Percentiles rank a stretch among this genome's conserved stretches.
phyloP scores from a whole-genome alignment of 2,113 vertebrate species.

The Ursus arctos region DNA sequence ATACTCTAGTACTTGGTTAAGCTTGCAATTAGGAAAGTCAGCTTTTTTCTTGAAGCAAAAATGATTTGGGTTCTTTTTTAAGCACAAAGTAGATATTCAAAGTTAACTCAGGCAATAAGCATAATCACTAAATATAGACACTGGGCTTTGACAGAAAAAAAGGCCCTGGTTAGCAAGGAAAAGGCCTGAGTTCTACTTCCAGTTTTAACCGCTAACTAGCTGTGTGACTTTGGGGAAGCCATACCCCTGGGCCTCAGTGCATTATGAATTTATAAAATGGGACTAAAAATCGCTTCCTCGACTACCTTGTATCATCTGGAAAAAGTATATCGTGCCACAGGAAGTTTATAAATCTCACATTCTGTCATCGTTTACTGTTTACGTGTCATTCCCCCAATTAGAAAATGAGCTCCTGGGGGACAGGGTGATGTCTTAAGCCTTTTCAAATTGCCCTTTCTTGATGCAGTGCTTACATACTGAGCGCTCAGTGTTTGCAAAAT shows the following conservation, averaged over 20 bases:
- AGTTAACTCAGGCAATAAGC: constrained; percentile 71
- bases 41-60: constrained; percentile 76
- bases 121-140: constrained; percentile 78
- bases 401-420: not conserved
- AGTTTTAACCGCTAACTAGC: constrained; percentile 67
- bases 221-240: constrained; percentile 8
- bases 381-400: not conserved
- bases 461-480: not conserved
- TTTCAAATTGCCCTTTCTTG: constrained; percentile 20
- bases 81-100: constrained; percentile 71
- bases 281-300: constrained; percentile 16
- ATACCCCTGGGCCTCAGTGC: not conserved
- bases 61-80: constrained; percentile 79
- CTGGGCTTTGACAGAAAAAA: constrained; percentile 49
- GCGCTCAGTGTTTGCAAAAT: not conserved
- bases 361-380: constrained; percentile 4
- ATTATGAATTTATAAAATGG: not conserved
- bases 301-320: constrained; percentile 1
- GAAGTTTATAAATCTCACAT: constrained; percentile 42
- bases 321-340: constrained; percentile 19
- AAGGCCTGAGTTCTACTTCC: constrained; percentile 18
- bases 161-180: constrained; percentile 62
- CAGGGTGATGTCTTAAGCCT: not conserved
- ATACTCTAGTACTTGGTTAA: constrained; percentile 62
- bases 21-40: constrained; percentile 72